Evolutionary conservation across 1,140 invertebrate species (phyloP).

Genomic region (Zaprionus ghesquierei): DNA sequence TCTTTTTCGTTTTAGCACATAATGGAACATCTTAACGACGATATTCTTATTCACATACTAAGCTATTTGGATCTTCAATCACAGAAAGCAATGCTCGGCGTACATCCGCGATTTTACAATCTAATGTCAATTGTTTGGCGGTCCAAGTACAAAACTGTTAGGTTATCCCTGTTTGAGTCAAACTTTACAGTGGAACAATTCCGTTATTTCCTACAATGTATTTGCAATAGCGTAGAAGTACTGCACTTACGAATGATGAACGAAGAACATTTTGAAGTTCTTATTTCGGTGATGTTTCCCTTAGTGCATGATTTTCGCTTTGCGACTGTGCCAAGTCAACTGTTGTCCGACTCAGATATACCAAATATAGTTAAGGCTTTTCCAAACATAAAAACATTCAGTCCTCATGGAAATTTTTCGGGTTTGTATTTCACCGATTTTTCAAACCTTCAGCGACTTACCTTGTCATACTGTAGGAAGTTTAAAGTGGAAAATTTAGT

Average conservation of each 20-base stretch:
- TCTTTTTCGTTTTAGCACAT: not conserved
- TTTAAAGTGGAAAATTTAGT: constrained; percentile 19
- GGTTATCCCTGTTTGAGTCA: constrained; percentile 28
- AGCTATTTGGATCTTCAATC: constrained; percentile 31
- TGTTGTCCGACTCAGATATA: constrained; percentile 38
- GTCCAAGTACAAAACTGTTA: constrained; percentile 7
- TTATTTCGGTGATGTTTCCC: constrained; percentile 25
- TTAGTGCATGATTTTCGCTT: constrained; percentile 53
- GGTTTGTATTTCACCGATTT: constrained; percentile 36
- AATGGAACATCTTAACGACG: constrained; percentile 46
- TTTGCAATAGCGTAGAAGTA: constrained; percentile 1
- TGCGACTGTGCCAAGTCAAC: not conserved
- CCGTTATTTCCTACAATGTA: constrained; percentile 29
- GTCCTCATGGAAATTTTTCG: constrained; percentile 52
- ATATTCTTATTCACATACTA: constrained; percentile 44
- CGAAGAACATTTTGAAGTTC: constrained; percentile 6
- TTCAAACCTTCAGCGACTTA: constrained; percentile 34
- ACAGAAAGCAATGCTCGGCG: constrained; percentile 19
- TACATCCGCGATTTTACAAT: constrained; percentile 38
- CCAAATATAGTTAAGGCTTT: constrained; percentile 32
- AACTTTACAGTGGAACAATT: constrained; percentile 17
- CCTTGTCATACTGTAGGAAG: constrained; percentile 30
- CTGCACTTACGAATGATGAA: constrained; percentile 27
- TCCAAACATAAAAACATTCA: constrained; percentile 53
- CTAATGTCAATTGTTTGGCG: constrained; percentile 47